Percentiles rank a stretch among this genome's conserved stretches.
phyloP scores from a whole-genome alignment of 2,797 vertebrate species.

The Oceanodroma leucorhoa region DNA sequence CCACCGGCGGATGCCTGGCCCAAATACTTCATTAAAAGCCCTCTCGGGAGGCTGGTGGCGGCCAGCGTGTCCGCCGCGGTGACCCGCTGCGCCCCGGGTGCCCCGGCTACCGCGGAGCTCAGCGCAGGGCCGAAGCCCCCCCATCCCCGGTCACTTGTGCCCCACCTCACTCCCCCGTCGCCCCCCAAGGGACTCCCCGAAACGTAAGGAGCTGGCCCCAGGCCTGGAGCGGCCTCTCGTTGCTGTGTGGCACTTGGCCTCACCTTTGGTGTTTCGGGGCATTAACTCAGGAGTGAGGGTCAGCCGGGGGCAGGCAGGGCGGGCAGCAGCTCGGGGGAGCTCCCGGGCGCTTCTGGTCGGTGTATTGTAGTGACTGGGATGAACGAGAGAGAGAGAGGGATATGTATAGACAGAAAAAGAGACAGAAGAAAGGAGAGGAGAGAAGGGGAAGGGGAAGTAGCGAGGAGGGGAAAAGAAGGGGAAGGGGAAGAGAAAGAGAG shows the following conservation, averaged over 20 bases:
- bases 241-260: background rate
- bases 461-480: too few species aligned
- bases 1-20: background rate
- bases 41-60: background rate
- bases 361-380: background rate
- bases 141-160: background rate
- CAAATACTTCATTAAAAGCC: background rate
- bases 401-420: background rate
- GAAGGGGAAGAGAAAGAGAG: rapidly evolving
- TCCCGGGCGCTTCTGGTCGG: background rate
- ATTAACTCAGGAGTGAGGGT: background rate
- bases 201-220: background rate
- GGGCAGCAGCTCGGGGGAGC: too few species aligned
- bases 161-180: rapidly evolving
- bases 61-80: background rate
- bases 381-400: background rate
- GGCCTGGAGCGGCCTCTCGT: background rate
- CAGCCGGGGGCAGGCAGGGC: background rate
- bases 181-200: too few species aligned
- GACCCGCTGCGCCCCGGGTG: rapidly evolving
- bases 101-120: background rate
- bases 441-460: too few species aligned
- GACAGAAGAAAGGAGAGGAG: background rate
- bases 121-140: too few species aligned
- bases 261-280: background rate